These are phyloP conservation scores for Ploceus nigricollis DNA, from an alignment of 2,113 vertebrate species.

Conservation along the genomic window DNA sequence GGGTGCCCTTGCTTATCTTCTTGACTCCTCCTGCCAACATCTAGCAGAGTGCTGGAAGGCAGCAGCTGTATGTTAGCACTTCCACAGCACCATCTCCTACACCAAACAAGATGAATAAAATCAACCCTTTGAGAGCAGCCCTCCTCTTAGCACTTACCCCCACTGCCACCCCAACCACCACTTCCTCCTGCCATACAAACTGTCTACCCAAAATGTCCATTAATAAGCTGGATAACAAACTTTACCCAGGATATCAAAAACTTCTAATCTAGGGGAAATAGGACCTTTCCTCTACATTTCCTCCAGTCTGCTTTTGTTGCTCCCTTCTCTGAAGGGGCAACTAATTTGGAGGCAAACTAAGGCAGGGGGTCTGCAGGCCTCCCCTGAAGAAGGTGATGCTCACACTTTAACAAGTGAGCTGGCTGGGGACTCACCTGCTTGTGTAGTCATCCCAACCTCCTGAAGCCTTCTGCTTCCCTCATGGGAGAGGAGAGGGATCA, in stretches of 20 bases:
- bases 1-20: not conserved
- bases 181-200: not conserved
- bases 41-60: not conserved
- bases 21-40: not conserved
- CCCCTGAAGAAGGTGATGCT: rapidly evolving
- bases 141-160: not conserved
- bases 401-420: not conserved
- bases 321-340: not conserved
- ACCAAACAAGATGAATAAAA: not conserved
- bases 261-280: not conserved
- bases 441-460: rapidly evolving
- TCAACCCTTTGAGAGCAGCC: not conserved
- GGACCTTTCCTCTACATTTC: not conserved
- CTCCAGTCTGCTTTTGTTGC: not conserved
- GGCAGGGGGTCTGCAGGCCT: not conserved
- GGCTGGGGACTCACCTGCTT: not conserved
- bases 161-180: not conserved
- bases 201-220: too few relatives aligned
- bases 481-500: not conserved
- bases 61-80: not conserved
- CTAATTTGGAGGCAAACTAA: not conserved
- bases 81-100: not conserved
- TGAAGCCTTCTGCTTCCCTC: not conserved
- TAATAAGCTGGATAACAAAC: not conserved
- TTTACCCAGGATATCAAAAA: not conserved